Evolutionary conservation across 2,888 invertebrate species (phyloP).

Genomic region (Meteorus colon): DNA sequence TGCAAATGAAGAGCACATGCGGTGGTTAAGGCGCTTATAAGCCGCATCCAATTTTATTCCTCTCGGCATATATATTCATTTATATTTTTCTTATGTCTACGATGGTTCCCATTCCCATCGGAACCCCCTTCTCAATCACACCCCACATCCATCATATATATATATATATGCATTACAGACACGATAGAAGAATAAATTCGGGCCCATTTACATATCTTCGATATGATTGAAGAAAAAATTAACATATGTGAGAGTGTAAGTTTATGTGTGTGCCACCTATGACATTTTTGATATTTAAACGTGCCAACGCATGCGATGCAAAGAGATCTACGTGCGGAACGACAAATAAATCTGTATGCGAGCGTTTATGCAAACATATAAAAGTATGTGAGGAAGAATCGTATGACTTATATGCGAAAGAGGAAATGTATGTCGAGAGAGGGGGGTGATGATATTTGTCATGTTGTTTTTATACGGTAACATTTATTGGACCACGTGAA

Average conservation of each 20-base stretch:
- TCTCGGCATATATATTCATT: not conserved
- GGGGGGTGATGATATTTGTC: slow-evolving; percentile 3
- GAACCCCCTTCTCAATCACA: slow-evolving; percentile 52
- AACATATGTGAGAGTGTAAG: not conserved
- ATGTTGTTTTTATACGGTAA: not conserved
- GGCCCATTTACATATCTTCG: slow-evolving; percentile 73
- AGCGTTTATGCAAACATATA: slow-evolving; percentile 27
- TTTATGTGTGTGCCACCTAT: slow-evolving; percentile 58
- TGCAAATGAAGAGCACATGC: slow-evolving; percentile 54
- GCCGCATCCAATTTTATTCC: slow-evolving; percentile 13
- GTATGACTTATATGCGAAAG: slow-evolving; percentile 60
- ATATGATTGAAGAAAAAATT: slow-evolving; percentile 60
- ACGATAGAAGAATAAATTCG: slow-evolving; percentile 71
- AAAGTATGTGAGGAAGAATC: slow-evolving; percentile 56
- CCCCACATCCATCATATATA: slow-evolving; percentile 22
- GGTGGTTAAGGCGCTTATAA: slow-evolving; percentile 71
- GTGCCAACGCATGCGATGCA: slow-evolving; percentile 69
- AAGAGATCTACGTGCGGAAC: slow-evolving; percentile 50
- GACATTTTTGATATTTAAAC: slow-evolving; percentile 61
- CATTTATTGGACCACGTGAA: slow-evolving; percentile 8
- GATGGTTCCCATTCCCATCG: slow-evolving; percentile 72
- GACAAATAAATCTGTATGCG: slow-evolving; percentile 33
- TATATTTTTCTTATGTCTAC: slow-evolving; percentile 36
- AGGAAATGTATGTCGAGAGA: not conserved
- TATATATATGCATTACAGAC: slow-evolving; percentile 43